phyloP scores from a whole-genome alignment of 2,113 vertebrate genomes.

The Junco hyemalis region DNA sequence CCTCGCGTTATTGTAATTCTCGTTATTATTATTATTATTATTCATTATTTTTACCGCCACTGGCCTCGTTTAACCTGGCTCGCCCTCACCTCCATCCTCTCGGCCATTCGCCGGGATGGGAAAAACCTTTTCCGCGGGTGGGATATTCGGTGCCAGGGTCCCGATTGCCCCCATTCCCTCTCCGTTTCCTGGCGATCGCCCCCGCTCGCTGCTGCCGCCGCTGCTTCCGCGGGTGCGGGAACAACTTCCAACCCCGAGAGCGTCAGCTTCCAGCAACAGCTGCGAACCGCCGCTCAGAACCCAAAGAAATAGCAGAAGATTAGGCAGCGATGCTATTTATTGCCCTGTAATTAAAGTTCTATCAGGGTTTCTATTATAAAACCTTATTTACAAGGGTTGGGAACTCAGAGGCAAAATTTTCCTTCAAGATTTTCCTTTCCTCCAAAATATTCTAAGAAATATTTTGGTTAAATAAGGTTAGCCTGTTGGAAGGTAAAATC shows the following conservation, averaged over 20 bases:
- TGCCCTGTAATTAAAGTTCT: slow-evolving; percentile 78
- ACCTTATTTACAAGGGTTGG: slow-evolving; percentile 75
- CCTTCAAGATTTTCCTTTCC: slow-evolving; percentile 12
- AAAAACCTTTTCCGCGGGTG: neutral
- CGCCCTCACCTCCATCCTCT: slow-evolving; percentile 6
- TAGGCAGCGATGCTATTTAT: slow-evolving; percentile 77
- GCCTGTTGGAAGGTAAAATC: slow-evolving; percentile 27
- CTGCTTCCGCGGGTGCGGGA: slow-evolving; percentile 31
- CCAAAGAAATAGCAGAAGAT: slow-evolving; percentile 72
- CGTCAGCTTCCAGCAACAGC: slow-evolving; percentile 75
- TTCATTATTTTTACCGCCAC: neutral
- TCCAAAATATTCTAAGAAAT: slow-evolving; percentile 16
- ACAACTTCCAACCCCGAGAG: neutral
- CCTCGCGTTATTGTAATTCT: accelerated
- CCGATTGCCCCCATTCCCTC: neutral
- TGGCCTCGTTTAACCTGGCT: slow-evolving; percentile 60
- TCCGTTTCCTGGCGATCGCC: neutral
- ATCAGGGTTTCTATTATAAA: slow-evolving; percentile 74
- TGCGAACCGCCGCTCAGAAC: slow-evolving; percentile 50
- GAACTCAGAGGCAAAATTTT: slow-evolving; percentile 70
- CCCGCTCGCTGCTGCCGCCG: neutral
- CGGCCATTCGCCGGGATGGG: neutral
- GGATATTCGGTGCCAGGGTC: neutral
- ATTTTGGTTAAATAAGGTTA: slow-evolving; percentile 25
- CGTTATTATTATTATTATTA: neutral